phyloP scores from a whole-genome alignment of 2,113 vertebrate species.

The Prunella himalayana region DNA sequence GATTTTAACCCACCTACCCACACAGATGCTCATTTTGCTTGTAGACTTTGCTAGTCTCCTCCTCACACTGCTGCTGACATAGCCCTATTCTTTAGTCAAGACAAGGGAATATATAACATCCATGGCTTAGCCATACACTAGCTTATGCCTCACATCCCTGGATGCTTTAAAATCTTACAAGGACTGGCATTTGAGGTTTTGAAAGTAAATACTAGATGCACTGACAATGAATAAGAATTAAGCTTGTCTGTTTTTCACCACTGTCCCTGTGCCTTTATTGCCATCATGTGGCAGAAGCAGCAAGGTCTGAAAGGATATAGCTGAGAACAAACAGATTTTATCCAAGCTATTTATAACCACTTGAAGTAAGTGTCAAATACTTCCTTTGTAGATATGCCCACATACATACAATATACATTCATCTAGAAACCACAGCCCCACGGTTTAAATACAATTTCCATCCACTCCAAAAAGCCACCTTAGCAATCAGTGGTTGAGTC shows the following conservation, averaged over 20 bases:
- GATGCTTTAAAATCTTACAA: neutral
- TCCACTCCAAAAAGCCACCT: neutral
- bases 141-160: neutral
- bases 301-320: neutral
- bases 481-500: neutral
- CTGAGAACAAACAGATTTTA: slow-evolving; percentile 35
- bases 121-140: neutral
- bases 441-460: slow-evolving; percentile 13
- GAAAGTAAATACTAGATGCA: neutral
- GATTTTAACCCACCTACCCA: neutral
- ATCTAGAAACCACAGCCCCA: slow-evolving; percentile 5
- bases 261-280: slow-evolving; percentile 42
- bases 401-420: neutral
- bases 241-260: neutral
- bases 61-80: neutral
- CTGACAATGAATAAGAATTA: neutral
- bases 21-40: neutral
- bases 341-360: slow-evolving; percentile 37
- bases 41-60: neutral
- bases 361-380: neutral
- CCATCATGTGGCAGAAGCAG: slow-evolving; percentile 57
- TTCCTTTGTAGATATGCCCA: neutral
- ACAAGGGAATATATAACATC: neutral
- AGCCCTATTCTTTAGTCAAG: neutral
- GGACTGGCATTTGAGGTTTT: neutral